A percentile compares a stretch with the other conserved stretches of the same genome.
These are phyloP conservation scores for Pseudopodoces humilis DNA, from an alignment of 2,113 vertebrate species.

Conservation along the genomic window DNA sequence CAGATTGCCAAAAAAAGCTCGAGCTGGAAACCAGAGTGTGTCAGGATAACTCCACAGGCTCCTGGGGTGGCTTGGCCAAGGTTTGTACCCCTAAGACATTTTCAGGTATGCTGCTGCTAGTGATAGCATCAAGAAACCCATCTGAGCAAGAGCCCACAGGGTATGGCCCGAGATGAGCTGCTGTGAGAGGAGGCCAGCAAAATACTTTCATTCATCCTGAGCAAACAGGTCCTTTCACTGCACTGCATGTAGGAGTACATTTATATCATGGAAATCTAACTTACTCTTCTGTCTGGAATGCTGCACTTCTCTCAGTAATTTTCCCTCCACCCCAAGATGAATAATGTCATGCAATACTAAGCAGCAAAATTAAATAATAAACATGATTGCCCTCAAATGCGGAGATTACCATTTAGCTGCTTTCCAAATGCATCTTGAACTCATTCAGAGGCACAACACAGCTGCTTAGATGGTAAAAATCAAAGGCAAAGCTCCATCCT, in stretches of 20 bases:
- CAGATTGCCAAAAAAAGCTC: neutral
- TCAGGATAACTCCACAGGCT: neutral
- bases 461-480: neutral
- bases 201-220: neutral
- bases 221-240: neutral
- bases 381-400: neutral
- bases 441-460: neutral
- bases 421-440: neutral
- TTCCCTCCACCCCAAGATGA: neutral
- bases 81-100: neutral
- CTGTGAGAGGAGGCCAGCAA: neutral
- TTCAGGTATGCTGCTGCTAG: neutral
- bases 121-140: slow-evolving; percentile 6
- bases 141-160: neutral
- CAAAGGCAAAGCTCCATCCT: neutral
- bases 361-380: neutral
- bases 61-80: neutral
- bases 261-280: neutral
- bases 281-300: neutral
- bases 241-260: neutral
- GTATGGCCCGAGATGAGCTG: neutral
- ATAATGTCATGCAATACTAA: neutral
- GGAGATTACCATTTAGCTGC: neutral
- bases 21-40: neutral
- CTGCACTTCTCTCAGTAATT: neutral